A percentile compares a stretch with the other conserved stretches of the same genome.
Evolutionary conservation across 30 jellyfish, hydroid and myxozoan species (phyloP).

Genomic region (Catostylus mosaicus): DNA sequence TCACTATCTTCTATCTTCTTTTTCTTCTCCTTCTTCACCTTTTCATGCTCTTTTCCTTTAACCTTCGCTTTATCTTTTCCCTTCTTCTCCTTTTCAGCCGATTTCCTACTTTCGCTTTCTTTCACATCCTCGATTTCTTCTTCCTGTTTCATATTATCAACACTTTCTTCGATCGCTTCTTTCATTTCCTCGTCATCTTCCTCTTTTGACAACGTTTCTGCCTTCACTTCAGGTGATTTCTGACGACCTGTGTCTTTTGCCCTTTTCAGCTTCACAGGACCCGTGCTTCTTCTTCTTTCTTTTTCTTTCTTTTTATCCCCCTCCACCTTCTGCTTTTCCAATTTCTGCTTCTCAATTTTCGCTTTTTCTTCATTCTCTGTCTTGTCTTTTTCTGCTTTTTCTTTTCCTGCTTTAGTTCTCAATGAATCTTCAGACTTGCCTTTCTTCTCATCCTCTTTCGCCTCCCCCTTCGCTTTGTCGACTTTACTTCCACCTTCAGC

Average conservation of each 20-base stretch:
- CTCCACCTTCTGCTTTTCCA: not conserved
- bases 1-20: constrained; percentile 19
- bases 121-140: constrained; percentile 40
- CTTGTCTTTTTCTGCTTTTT: not conserved
- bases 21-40: constrained; percentile 16
- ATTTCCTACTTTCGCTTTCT: constrained; percentile 27
- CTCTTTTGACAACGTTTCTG: constrained; percentile 20
- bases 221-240: constrained; percentile 42
- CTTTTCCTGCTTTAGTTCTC: not conserved
- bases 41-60: constrained; percentile 4
- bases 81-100: constrained; percentile 47
- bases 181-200: constrained; percentile 14
- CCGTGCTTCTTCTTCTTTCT: constrained; percentile 40
- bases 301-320: not conserved
- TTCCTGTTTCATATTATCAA: constrained; percentile 47
- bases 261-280: constrained; percentile 65
- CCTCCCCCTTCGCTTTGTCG: constrained; percentile 10
- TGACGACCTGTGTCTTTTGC: constrained; percentile 38
- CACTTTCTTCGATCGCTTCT: constrained; percentile 39
- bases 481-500: not conserved
- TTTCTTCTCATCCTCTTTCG: constrained; percentile 2
- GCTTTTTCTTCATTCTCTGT: not conserved
- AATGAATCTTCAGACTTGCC: not conserved
- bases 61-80: constrained; percentile 16
- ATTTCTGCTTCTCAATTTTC: not conserved